These are phyloP conservation scores for Tetranychus cinnabarinus DNA, from an alignment of 1,140 invertebrate genomes.

Conservation along the genomic window DNA sequence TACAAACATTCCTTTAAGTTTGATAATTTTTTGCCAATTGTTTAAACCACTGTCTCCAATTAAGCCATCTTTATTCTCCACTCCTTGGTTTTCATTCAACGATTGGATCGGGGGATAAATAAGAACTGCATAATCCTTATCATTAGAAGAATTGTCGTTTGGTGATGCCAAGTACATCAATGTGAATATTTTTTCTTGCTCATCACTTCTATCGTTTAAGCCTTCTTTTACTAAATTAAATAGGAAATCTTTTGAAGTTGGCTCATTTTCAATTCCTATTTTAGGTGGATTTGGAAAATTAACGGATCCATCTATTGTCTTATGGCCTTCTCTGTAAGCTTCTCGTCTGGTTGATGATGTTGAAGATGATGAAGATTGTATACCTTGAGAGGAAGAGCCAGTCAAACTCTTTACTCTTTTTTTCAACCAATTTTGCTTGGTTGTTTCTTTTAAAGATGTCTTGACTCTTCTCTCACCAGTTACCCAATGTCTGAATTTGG, in stretches of 20 bases:
- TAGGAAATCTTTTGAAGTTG: background rate
- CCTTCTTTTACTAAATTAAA: background rate
- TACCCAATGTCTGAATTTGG: background rate
- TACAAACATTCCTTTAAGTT: slow-evolving; percentile 4
- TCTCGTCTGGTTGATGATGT: background rate
- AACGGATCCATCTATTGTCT: background rate
- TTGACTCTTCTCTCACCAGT: background rate
- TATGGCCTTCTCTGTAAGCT: background rate
- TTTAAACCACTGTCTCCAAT: background rate
- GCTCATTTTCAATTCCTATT: background rate
- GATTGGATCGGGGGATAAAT: background rate
- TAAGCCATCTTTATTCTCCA: background rate
- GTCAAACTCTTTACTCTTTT: background rate
- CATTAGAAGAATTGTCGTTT: background rate
- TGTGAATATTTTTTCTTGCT: background rate
- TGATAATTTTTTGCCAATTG: background rate
- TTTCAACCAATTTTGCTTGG: background rate
- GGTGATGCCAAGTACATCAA: background rate
- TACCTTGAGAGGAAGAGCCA: background rate
- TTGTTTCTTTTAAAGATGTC: background rate
- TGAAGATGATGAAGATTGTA: background rate
- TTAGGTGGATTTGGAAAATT: background rate
- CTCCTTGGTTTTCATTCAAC: background rate
- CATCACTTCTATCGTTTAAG: no score
- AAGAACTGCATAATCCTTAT: background rate